These are phyloP conservation scores for Drosophila mimetica DNA, from an alignment of 2,888 invertebrate genomes.

Conservation along the genomic window DNA sequence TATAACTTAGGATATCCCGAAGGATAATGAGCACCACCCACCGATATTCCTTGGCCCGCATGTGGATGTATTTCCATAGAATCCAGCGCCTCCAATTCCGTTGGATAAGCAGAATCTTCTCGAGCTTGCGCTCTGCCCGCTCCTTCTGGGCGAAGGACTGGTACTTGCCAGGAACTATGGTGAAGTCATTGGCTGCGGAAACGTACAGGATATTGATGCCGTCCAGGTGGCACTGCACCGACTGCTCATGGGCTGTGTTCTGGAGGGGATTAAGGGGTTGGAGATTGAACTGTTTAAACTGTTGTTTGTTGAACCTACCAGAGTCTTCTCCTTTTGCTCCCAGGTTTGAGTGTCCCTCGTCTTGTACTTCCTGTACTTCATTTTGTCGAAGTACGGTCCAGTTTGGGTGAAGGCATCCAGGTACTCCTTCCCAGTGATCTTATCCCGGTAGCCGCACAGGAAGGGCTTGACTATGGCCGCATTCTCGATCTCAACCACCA, in stretches of 20 bases:
- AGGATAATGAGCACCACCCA: conserved; percentile 39
- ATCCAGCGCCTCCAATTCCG: conserved; percentile 84
- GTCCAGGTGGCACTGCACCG: conserved; percentile 82
- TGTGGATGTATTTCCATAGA: conserved; percentile 85
- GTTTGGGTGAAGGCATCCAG: conserved; percentile 94
- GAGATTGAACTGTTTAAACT: too few species aligned
- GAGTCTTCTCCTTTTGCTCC: conserved; percentile 77
- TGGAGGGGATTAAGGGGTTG: conserved; percentile 31
- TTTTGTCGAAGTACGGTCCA: conserved; percentile 81
- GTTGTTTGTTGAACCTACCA: conserved; percentile 79
- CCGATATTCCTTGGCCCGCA: conserved; percentile 85
- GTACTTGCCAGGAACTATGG: conserved; percentile 87
- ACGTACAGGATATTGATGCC: conserved; percentile 84
- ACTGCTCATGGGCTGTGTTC: conserved; percentile 82
- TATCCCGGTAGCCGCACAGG: conserved; percentile 91
- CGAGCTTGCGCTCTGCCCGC: conserved; percentile 86
- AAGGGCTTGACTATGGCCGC: conserved; percentile 89
- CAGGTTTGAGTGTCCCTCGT: conserved; percentile 89
- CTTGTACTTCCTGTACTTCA: conserved; percentile 69
- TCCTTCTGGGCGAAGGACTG: conserved; percentile 88
- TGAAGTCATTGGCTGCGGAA: conserved; percentile 87
- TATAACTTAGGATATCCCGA: too few species aligned
- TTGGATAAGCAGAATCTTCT: conserved; percentile 88
- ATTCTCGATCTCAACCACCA: conserved; percentile 87
- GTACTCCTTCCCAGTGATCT: conserved; percentile 88